Percentiles rank a stretch among this genome's conserved stretches.
phyloP scores from a whole-genome alignment of 1,140 invertebrate genomes.

The Seison nebaliae region DNA sequence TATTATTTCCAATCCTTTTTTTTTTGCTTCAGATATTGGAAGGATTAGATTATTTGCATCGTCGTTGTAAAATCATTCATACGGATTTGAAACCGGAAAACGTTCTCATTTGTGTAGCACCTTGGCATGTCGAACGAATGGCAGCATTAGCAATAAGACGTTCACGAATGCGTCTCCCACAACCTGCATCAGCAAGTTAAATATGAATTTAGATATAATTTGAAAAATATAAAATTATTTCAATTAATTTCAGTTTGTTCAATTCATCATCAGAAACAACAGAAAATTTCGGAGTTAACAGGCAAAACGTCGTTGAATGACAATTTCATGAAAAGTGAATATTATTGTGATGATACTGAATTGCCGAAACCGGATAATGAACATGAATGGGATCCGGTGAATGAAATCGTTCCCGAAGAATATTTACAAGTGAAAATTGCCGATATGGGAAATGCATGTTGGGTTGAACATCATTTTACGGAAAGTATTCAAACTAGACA shows the following conservation, averaged over 20 bases:
- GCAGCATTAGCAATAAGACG: slow-evolving; percentile 48
- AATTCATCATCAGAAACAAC: too few species aligned
- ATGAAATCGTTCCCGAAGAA: slow-evolving; percentile 6
- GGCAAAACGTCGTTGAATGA: too few species aligned
- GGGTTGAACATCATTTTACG: slow-evolving; percentile 55
- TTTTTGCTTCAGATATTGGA: slow-evolving; percentile 37
- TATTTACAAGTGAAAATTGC: slow-evolving; percentile 41
- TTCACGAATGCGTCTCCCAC: slow-evolving; percentile 43
- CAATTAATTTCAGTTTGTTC: neutral
- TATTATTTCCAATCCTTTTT: neutral
- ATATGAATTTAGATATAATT: neutral
- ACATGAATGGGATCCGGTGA: too few species aligned
- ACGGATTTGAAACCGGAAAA: slow-evolving; percentile 97
- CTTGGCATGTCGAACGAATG: slow-evolving; percentile 55
- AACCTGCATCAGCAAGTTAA: slow-evolving; percentile 38
- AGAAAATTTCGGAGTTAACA: too few species aligned
- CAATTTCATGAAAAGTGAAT: too few species aligned
- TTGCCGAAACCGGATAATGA: too few species aligned
- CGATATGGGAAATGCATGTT: slow-evolving; percentile 92
- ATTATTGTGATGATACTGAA: too few species aligned
- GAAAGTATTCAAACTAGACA: slow-evolving; percentile 97
- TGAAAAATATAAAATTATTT: neutral
- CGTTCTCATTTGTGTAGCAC: slow-evolving; percentile 65
- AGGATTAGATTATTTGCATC: slow-evolving; percentile 79
- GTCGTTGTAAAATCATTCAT: slow-evolving; percentile 88